Evolutionary conservation across 2,888 invertebrate species (phyloP).

Genomic region (Patella ulyssiponensis): DNA sequence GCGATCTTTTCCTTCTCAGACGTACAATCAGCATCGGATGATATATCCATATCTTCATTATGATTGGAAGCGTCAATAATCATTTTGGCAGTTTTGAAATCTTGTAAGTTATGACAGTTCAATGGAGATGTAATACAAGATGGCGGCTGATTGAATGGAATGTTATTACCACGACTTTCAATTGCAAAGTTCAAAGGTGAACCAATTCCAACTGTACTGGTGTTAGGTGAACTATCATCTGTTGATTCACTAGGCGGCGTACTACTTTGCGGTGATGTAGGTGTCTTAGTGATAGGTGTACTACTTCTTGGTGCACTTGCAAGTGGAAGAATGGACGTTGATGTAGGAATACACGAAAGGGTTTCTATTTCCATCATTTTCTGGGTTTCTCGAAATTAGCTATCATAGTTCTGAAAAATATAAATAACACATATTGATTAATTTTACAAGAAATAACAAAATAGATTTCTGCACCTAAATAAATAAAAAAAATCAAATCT

Average conservation of each 20-base stretch:
- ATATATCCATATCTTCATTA: slow-evolving; percentile 19
- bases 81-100: slow-evolving; percentile 17
- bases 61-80: slow-evolving; percentile 25
- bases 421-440: too few species aligned
- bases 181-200: neutral
- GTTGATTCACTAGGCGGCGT: slow-evolving; percentile 1
- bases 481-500: too few species aligned
- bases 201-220: neutral
- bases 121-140: neutral
- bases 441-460: too few species aligned
- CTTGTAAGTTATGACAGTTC: neutral
- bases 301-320: slow-evolving; percentile 4
- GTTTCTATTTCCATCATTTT: slow-evolving; percentile 51
- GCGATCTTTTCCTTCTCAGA: slow-evolving; percentile 20
- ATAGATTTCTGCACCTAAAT: too few species aligned
- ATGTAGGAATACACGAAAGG: slow-evolving; percentile 33
- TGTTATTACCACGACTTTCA: slow-evolving; percentile 4
- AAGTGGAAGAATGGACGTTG: slow-evolving; percentile 4
- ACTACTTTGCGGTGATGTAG: neutral
- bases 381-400: neutral
- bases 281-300: neutral
- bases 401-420: slow-evolving; percentile 9
- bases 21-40: slow-evolving; percentile 6
- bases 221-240: neutral
- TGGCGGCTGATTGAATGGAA: slow-evolving; percentile 13